Evolutionary conservation across 2,888 invertebrate genomes (phyloP).

Genomic region (Rotaria macrura): DNA sequence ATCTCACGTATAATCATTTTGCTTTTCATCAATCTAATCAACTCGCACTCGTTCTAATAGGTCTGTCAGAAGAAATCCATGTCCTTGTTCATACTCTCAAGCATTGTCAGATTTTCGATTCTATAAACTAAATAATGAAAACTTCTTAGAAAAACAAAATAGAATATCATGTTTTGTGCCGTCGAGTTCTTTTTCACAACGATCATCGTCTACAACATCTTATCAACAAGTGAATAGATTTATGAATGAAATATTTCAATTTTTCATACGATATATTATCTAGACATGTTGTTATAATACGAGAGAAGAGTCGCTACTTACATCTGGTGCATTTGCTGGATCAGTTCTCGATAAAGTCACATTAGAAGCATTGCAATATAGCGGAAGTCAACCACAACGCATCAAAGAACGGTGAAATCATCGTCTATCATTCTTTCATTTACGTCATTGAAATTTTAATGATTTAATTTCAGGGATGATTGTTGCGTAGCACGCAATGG

Average conservation of each 20-base stretch:
- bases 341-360: not conserved
- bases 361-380: not conserved
- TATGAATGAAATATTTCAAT: not conserved
- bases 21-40: not conserved
- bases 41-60: not conserved
- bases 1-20: not conserved
- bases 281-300: slow-evolving; percentile 13
- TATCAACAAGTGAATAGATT: not conserved
- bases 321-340: slow-evolving; percentile 1
- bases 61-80: not conserved
- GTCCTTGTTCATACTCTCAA: not conserved
- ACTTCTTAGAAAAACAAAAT: not conserved
- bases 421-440: not conserved
- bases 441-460: not conserved
- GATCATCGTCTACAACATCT: not conserved
- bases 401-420: not conserved
- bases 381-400: not conserved
- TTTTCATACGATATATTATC: not conserved
- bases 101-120: not conserved
- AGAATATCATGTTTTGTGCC: not conserved
- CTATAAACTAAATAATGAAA: not conserved
- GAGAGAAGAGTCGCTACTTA: not conserved
- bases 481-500: not conserved
- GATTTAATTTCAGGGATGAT: not conserved
- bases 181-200: not conserved